A percentile compares a stretch with the other conserved stretches of the same genome.
These are phyloP conservation scores for Damaliscus lunatus DNA, from an alignment of 2,113 vertebrate genomes.

Conservation along the genomic window DNA sequence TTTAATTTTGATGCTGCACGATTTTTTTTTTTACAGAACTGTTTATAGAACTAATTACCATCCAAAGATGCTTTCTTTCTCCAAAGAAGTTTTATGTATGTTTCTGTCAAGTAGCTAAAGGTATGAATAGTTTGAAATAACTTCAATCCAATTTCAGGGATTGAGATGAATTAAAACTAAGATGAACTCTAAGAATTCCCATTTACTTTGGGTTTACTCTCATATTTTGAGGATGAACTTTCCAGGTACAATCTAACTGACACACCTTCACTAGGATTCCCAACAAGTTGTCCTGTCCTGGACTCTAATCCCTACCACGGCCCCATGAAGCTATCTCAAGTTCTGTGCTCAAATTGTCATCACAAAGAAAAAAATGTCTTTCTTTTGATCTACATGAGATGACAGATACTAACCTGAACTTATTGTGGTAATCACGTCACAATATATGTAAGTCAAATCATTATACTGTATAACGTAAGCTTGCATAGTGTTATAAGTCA, in stretches of 20 bases:
- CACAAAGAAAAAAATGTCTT: not conserved
- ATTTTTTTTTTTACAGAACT: not conserved
- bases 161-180: conserved; percentile 18
- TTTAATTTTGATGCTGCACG: not conserved
- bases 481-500: not conserved
- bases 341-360: not conserved
- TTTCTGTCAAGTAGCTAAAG: not conserved
- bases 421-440: not conserved
- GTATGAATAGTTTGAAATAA: not conserved
- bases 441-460: not conserved
- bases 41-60: not conserved
- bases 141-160: not conserved
- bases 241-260: not conserved
- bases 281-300: not conserved
- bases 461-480: not conserved
- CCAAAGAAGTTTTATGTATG: not conserved
- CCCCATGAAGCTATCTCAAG: not conserved
- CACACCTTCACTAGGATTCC: not conserved
- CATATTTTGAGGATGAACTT: not conserved
- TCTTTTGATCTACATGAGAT: not conserved
- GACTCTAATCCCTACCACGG: not conserved
- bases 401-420: not conserved
- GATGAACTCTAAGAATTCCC: not conserved
- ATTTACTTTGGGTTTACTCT: not conserved
- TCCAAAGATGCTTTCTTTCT: not conserved